Evolutionary conservation across 92 coral and sea anemone species (phyloP).

Genomic region (Phenganax stokvisi): DNA sequence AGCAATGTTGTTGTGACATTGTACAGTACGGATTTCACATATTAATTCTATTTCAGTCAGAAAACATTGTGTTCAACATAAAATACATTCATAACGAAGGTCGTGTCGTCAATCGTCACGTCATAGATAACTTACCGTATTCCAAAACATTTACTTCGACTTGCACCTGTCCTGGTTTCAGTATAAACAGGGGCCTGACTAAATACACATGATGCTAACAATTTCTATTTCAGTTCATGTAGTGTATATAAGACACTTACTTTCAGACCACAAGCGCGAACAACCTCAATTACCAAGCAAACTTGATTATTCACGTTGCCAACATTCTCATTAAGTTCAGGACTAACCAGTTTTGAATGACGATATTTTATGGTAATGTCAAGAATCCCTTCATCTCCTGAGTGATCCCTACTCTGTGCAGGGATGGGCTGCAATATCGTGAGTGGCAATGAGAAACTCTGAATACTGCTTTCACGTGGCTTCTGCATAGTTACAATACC

Average conservation of each 20-base stretch:
- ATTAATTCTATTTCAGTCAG: no score
- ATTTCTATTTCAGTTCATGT: not conserved
- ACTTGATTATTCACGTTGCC: constrained; percentile 55
- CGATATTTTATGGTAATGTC: constrained; percentile 73
- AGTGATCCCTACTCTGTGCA: constrained; percentile 26
- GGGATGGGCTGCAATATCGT: constrained; percentile 54
- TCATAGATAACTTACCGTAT: no score
- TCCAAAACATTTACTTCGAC: no score
- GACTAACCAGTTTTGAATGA: constrained; percentile 40
- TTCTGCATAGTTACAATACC: constrained; percentile 98
- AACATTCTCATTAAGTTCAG: not conserved
- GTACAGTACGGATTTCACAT: no score
- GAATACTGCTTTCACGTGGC: constrained; percentile 72
- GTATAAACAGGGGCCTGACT: no score
- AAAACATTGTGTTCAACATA: no score
- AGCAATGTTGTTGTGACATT: no score
- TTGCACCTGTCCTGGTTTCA: no score
- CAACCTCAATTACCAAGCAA: constrained; percentile 64
- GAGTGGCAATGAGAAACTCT: constrained; percentile 84
- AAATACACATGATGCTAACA: no score
- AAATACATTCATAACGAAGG: no score
- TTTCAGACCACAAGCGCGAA: constrained; percentile 92
- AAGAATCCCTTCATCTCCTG: constrained; percentile 58
- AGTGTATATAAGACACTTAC: constrained; percentile 31
- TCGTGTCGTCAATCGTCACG: no score